A percentile compares a stretch with the other conserved stretches of the same genome.
These are phyloP conservation scores for Pycnonotus jocosus DNA, from an alignment of 2,113 vertebrate species.

Conservation along the genomic window DNA sequence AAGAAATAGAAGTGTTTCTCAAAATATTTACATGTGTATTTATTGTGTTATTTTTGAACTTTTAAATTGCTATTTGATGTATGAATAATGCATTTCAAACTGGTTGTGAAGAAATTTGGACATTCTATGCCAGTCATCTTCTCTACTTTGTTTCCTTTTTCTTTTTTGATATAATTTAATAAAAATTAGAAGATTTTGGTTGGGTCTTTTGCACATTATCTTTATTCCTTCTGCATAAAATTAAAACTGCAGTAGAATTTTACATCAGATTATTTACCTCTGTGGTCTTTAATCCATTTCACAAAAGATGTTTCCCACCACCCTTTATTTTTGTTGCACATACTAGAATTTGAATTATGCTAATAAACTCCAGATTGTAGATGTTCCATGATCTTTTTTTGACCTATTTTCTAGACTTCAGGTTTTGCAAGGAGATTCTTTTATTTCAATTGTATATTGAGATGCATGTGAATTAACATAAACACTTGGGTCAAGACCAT, in stretches of 20 bases:
- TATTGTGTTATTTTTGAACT: not conserved
- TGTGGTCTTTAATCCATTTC: not conserved
- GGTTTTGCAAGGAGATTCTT: not conserved
- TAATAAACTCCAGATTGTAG: not conserved
- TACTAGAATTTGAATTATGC: not conserved
- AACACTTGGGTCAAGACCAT: not conserved
- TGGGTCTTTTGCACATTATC: not conserved
- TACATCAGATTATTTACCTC: not conserved
- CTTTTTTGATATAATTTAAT: not conserved
- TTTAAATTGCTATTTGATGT: not conserved
- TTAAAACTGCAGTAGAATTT: not conserved
- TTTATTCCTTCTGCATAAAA: not conserved
- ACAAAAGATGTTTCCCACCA: not conserved
- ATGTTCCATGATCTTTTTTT: not conserved
- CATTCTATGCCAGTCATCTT: not conserved
- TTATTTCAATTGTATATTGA: not conserved
- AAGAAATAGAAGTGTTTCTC: not conserved
- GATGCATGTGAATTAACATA: not conserved
- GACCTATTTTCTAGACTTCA: not conserved
- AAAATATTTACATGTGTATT: not conserved
- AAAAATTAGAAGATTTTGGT: not conserved
- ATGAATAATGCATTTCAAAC: not conserved
- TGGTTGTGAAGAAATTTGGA: not conserved
- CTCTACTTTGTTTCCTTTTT: not conserved
- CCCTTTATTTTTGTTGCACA: not conserved